Percentiles rank a stretch among this genome's conserved stretches.
Evolutionary conservation across 2,113 vertebrate genomes (phyloP).

Genomic region (Oceanites oceanicus): DNA sequence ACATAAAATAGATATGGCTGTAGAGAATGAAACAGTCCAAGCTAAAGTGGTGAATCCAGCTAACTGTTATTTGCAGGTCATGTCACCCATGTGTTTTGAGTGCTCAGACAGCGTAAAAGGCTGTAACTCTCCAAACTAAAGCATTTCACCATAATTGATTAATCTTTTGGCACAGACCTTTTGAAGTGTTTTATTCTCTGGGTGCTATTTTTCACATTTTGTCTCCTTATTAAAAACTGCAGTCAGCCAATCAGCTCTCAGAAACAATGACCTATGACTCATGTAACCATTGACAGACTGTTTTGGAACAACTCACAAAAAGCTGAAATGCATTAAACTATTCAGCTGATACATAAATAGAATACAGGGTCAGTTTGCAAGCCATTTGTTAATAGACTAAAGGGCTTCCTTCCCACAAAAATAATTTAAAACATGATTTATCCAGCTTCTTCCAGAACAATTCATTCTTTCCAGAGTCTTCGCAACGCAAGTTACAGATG

Average conservation of each 20-base stretch:
- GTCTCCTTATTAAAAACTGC: slow-evolving; percentile 22
- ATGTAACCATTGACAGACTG: slow-evolving; percentile 55
- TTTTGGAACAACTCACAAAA: slow-evolving; percentile 53
- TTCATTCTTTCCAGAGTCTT: slow-evolving; percentile 46
- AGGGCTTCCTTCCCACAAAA: slow-evolving; percentile 53
- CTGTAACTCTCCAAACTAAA: slow-evolving; percentile 14
- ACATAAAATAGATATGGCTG: background rate
- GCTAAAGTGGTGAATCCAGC: background rate
- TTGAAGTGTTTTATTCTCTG: slow-evolving; percentile 41
- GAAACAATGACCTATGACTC: slow-evolving; percentile 54
- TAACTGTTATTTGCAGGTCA: slow-evolving; percentile 22
- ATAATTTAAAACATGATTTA: slow-evolving; percentile 59
- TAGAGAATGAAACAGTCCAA: background rate
- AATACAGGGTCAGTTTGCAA: slow-evolving; percentile 54
- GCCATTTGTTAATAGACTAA: slow-evolving; percentile 53
- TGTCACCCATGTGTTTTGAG: slow-evolving; percentile 1
- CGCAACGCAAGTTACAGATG: background rate
- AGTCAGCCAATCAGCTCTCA: background rate
- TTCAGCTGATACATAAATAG: slow-evolving; percentile 60
- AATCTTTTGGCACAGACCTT: slow-evolving; percentile 49
- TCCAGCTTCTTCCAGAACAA: slow-evolving; percentile 41
- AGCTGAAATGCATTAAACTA: slow-evolving; percentile 55
- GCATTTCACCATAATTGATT: slow-evolving; percentile 31
- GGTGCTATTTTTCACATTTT: slow-evolving; percentile 58
- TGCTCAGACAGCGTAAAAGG: background rate